phyloP scores from a whole-genome alignment of 2,888 invertebrate genomes.

The Cantharis lateralis region DNA sequence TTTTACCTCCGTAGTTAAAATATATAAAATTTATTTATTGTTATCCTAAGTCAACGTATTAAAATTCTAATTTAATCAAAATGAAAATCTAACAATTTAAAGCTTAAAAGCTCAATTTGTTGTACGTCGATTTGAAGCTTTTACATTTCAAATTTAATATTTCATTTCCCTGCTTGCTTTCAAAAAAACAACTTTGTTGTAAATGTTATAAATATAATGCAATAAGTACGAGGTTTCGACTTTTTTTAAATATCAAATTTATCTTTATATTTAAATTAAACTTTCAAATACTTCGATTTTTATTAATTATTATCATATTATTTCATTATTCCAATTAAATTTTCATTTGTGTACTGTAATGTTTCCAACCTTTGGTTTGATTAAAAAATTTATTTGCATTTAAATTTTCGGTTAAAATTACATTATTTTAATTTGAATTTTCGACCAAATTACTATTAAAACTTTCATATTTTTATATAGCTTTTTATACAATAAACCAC shows the following conservation, averaged over 20 bases:
- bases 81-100: neutral
- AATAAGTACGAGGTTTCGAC: neutral
- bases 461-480: no score
- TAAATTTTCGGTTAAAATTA: no score
- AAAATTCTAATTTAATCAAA: neutral
- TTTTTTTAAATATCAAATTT: neutral
- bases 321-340: no score
- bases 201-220: neutral
- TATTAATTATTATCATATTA: no score
- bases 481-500: no score
- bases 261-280: neutral
- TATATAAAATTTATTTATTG: neutral
- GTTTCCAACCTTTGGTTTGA: no score
- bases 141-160: neutral
- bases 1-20: neutral
- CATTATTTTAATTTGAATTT: no score
- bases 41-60: neutral
- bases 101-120: neutral
- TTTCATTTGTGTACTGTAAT: no score
- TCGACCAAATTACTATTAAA: no score
- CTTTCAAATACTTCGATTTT: neutral
- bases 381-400: no score
- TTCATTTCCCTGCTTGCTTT: neutral
- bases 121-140: neutral
- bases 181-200: neutral